Evolutionary conservation across 2,113 vertebrate species (phyloP).

Genomic region (Trematocara macrostoma): DNA sequence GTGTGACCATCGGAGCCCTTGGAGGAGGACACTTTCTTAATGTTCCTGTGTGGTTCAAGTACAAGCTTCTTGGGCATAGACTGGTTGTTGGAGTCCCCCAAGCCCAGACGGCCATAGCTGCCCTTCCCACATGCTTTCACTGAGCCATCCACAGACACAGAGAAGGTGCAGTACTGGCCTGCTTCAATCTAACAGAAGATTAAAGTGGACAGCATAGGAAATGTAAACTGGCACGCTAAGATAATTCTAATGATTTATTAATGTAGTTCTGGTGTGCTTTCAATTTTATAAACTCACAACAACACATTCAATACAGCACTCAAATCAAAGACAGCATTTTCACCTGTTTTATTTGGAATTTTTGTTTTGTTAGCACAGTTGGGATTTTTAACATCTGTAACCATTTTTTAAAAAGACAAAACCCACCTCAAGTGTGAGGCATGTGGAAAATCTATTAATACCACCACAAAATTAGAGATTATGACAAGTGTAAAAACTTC

Average conservation of each 20-base stretch:
- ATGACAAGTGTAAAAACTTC: neutral
- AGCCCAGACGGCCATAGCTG: constrained; percentile 77
- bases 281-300: neutral
- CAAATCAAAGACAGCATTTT: neutral
- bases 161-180: constrained; percentile 80
- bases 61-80: constrained; percentile 78
- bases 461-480: neutral
- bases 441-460: neutral
- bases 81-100: constrained; percentile 81
- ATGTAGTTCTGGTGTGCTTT: neutral
- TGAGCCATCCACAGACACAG: constrained; percentile 74
- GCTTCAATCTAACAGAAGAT: constrained; percentile 72
- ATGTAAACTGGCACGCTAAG: neutral
- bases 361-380: neutral
- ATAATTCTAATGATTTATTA: neutral
- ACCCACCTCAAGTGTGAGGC: neutral
- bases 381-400: neutral
- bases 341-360: neutral
- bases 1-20: constrained; percentile 81
- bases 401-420: neutral
- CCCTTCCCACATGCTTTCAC: constrained; percentile 80
- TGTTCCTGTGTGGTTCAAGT: constrained; percentile 74
- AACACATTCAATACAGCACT: neutral
- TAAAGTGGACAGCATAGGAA: neutral
- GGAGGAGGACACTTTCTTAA: constrained; percentile 78